Evolutionary conservation across 92 coral and sea anemone genomes (phyloP).

Genomic region (Actinernus sp.): DNA sequence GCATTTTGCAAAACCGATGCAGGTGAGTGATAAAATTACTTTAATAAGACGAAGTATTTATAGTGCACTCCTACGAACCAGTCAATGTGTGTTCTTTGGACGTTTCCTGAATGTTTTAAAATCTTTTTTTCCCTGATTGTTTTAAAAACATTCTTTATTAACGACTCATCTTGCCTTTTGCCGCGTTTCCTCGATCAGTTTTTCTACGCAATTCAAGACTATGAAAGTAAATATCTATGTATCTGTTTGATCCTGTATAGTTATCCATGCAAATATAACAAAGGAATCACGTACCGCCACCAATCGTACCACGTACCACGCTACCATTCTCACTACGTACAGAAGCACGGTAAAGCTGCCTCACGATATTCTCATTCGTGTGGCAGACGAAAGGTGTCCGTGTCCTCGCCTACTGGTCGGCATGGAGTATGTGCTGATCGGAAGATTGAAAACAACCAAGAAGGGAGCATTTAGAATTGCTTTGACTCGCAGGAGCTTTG

Average conservation of each 20-base stretch:
- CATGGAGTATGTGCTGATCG: constrained; percentile 60
- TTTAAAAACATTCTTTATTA: no score
- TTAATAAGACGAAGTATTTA: no score
- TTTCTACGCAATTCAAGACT: no score
- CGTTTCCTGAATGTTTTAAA: no score
- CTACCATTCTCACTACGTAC: constrained; percentile 4
- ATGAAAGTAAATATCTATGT: neutral
- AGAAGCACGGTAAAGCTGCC: constrained; percentile 8
- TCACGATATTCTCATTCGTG: constrained; percentile 11
- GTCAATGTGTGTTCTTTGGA: no score
- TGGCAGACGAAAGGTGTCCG: constrained; percentile 17
- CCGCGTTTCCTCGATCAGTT: no score
- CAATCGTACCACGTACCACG: constrained; percentile 10
- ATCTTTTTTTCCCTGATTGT: no score
- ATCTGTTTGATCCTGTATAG: neutral
- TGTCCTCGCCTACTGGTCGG: constrained; percentile 52
- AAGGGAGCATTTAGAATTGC: constrained; percentile 8
- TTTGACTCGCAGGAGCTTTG: constrained; percentile 24
- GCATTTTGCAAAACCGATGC: neutral
- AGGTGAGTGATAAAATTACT: neutral
- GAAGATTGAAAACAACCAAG: constrained; percentile 16
- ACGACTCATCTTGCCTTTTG: no score
- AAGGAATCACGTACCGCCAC: neutral
- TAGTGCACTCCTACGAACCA: no score
- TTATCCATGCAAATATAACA: neutral